phyloP scores from a whole-genome alignment of 2,113 vertebrate species.

The Hypanus sabinus region DNA sequence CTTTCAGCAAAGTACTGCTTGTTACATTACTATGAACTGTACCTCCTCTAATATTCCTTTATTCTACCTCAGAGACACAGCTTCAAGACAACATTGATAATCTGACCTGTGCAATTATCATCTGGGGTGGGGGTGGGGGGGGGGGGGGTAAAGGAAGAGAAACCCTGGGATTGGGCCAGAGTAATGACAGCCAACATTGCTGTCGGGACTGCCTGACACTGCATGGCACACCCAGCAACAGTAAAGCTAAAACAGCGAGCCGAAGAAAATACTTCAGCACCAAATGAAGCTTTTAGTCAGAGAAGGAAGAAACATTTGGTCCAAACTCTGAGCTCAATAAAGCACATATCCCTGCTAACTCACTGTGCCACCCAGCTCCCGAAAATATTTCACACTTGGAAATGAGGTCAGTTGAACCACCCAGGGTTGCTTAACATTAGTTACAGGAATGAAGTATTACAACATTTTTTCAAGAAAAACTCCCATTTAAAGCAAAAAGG shows the following conservation, averaged over 20 bases:
- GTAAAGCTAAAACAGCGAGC: background rate
- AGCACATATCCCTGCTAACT: background rate
- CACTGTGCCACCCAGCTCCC: background rate
- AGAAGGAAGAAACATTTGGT: background rate
- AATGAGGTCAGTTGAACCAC: background rate
- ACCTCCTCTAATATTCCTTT: background rate
- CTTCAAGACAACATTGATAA: background rate
- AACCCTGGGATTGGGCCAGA: background rate
- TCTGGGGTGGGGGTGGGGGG: background rate
- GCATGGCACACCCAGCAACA: background rate
- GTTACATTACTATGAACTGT: too few species aligned
- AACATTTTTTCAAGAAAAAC: background rate
- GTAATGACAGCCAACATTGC: background rate
- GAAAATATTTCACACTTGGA: background rate
- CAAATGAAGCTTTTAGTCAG: conserved; percentile 9
- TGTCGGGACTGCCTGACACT: background rate
- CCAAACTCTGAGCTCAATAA: background rate
- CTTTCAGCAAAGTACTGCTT: background rate
- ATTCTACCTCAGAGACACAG: background rate
- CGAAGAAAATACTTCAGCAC: background rate
- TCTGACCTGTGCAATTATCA: background rate
- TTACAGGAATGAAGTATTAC: background rate
- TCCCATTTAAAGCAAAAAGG: background rate
- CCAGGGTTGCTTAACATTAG: background rate
- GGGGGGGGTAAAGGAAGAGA: background rate